Percentiles rank a stretch among this genome's conserved stretches.
Evolutionary conservation across 2,888 invertebrate genomes (phyloP).

Genomic region (Lissonota sp.): DNA sequence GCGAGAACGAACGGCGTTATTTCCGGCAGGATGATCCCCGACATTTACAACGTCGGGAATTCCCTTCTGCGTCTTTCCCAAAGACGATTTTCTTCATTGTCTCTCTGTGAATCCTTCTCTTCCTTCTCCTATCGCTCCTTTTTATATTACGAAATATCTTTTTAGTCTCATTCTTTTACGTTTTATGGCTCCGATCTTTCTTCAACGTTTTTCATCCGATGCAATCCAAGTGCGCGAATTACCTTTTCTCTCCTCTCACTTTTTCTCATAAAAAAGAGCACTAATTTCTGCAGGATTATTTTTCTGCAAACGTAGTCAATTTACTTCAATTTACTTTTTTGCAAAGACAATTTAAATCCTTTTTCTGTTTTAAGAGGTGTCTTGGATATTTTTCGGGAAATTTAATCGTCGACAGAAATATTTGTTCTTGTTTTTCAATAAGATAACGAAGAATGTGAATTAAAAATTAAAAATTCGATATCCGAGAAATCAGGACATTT

Average conservation of each 20-base stretch:
- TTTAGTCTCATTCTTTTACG: background rate
- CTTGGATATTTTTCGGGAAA: too few species aligned
- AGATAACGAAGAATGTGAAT: too few species aligned
- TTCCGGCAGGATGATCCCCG: constrained; percentile 22
- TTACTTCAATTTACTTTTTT: background rate
- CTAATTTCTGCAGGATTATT: too few species aligned
- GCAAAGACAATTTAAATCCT: too few species aligned
- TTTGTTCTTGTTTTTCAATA: too few species aligned
- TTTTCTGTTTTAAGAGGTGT: too few species aligned
- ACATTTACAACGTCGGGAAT: constrained; percentile 7
- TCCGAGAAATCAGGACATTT: too few species aligned
- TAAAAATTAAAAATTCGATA: too few species aligned
- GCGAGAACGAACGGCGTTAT: constrained; percentile 36
- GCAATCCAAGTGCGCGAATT: constrained; percentile 26
- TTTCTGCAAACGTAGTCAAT: too few species aligned
- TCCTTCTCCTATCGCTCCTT: background rate
- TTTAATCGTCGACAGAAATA: too few species aligned
- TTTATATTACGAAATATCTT: constrained; percentile 29
- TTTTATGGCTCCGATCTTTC: background rate
- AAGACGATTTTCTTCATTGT: constrained; percentile 40
- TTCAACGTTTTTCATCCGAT: constrained; percentile 4
- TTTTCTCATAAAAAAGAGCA: background rate
- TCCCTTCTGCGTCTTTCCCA: background rate
- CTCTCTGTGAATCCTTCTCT: background rate
- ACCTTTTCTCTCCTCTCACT: constrained; percentile 7